These are phyloP conservation scores for Gymnorhina tibicen DNA, from an alignment of 2,113 vertebrate genomes.

Conservation along the genomic window DNA sequence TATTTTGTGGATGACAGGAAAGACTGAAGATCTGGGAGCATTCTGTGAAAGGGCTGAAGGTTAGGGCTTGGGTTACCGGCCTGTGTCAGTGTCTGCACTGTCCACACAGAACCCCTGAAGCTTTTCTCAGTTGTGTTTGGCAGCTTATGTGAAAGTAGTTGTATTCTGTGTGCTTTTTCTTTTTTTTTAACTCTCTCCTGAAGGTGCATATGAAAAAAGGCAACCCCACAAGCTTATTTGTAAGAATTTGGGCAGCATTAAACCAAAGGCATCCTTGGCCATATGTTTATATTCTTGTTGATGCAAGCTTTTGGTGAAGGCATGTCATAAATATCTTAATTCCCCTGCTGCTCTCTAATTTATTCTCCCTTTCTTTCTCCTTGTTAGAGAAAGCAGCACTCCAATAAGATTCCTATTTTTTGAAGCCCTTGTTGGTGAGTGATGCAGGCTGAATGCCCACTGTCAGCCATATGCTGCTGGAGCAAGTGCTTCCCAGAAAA, in stretches of 20 bases:
- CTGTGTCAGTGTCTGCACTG: background rate
- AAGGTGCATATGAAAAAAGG: background rate
- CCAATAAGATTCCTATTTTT: background rate
- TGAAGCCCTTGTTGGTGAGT: background rate
- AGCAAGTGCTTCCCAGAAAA: slow-evolving; percentile 14
- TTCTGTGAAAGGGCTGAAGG: background rate
- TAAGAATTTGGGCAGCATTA: background rate
- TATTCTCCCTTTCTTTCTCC: background rate
- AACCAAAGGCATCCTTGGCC: background rate
- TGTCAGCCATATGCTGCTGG: slow-evolving; percentile 8
- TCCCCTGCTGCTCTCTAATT: background rate
- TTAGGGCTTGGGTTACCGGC: background rate
- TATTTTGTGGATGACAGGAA: background rate
- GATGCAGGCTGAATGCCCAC: slow-evolving; percentile 11
- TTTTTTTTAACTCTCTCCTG: background rate
- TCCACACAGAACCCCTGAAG: background rate
- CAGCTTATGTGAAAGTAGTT: background rate
- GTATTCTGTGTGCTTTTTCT: background rate
- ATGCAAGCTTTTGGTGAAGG: background rate
- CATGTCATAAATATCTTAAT: background rate
- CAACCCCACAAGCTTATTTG: background rate
- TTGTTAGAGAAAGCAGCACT: background rate
- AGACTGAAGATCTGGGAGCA: background rate
- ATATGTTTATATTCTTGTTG: background rate
- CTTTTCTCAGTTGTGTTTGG: background rate